These are phyloP conservation scores for Cristatella mucedo DNA, from an alignment of 2,888 invertebrate genomes.

Conservation along the genomic window DNA sequence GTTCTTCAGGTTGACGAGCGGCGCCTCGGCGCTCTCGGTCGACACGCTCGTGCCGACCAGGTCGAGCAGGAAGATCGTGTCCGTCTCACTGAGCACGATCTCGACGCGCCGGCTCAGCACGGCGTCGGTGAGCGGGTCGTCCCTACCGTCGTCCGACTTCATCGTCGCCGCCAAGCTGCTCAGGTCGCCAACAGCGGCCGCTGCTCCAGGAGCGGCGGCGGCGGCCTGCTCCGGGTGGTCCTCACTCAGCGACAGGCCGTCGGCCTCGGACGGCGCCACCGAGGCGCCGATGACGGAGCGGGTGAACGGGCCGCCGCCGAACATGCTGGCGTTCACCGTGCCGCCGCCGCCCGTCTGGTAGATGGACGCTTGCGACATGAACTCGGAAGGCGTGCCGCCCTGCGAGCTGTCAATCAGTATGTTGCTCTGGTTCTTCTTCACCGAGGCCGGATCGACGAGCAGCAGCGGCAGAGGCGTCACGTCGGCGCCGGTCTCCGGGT, in stretches of 20 bases:
- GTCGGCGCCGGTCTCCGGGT: constrained; percentile 26
- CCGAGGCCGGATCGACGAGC: constrained; percentile 21
- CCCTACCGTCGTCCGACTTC: constrained; percentile 26
- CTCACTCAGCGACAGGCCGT: constrained; percentile 7
- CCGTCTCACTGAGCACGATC: constrained; percentile 31
- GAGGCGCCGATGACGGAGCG: constrained; percentile 35
- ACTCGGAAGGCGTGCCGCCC: constrained; percentile 23
- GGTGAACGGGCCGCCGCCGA: constrained; percentile 34
- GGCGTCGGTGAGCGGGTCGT: constrained; percentile 22
- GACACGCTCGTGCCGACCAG: constrained; percentile 28
- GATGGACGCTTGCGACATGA: constrained; percentile 31
- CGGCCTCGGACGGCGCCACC: constrained; percentile 1
- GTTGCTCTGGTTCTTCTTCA: constrained; percentile 28
- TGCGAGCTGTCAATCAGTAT: constrained; percentile 19
- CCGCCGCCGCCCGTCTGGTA: constrained; percentile 27
- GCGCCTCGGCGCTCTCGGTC: constrained; percentile 27
- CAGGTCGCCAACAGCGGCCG: constrained; percentile 2
- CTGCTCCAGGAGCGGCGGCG: constrained; percentile 2
- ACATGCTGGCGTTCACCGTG: constrained; percentile 26
- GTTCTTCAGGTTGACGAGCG: constrained; percentile 20
- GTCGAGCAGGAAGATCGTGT: constrained; percentile 35
- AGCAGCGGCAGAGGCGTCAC: constrained; percentile 31
- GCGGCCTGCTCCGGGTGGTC: background rate
- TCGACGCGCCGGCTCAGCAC: constrained; percentile 29
- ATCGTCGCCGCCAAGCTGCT: background rate